Base-by-base conservation (phyloP, 2,888 invertebrate genomes). In the Cloeon dipterum region DNA sequence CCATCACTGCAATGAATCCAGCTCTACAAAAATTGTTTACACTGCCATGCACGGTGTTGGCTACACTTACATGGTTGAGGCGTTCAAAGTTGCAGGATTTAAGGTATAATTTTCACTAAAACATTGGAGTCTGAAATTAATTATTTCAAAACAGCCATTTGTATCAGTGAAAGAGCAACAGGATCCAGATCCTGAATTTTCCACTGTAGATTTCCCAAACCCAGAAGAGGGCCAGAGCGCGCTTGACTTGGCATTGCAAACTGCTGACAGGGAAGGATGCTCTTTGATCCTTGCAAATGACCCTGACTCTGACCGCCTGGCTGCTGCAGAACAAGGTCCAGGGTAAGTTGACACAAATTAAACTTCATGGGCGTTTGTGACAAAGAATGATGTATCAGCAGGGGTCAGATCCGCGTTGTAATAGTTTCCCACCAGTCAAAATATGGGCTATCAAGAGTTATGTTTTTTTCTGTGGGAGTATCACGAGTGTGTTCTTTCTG, bases 41-140 rank as follows among this genome's bases (percentile, higher is more conserved):
- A 91, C 93, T 10, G 83, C 96, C 0, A 89, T 99, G 85, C 98
- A 99, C 53, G 98, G 98, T 4, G 94, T 98, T 4, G 94, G 94
- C 0, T 77, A 79, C 51, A 58, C 68, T 3, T 89, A 69, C 50
- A 65, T 93, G 41, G 55, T 66, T 39, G 62, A 70, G 45, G 79
- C 85, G 2, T 82, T 94, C 50, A 59, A 73, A 42, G 56, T 60
- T 8, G 74, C 78, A 35, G 72, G 74, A 43, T 70, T 94, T 38
- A 66, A 74, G 59, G 77, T 76, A 52, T n/a, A n/a, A n/a, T n/a
- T n/a, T n/a, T n/a, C n/a, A n/a, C n/a, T n/a, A n/a, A n/a, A n/a
- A n/a, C n/a, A n/a, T n/a, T n/a, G n/a, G n/a, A n/a, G n/a, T n/a
- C n/a, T n/a, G n/a, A n/a, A n/a, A n/a, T n/a, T n/a, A n/a, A n/a